Base-by-base conservation (phyloP, 2,797 vertebrate genomes). In the Cynodonichthys magdalenae region DNA sequence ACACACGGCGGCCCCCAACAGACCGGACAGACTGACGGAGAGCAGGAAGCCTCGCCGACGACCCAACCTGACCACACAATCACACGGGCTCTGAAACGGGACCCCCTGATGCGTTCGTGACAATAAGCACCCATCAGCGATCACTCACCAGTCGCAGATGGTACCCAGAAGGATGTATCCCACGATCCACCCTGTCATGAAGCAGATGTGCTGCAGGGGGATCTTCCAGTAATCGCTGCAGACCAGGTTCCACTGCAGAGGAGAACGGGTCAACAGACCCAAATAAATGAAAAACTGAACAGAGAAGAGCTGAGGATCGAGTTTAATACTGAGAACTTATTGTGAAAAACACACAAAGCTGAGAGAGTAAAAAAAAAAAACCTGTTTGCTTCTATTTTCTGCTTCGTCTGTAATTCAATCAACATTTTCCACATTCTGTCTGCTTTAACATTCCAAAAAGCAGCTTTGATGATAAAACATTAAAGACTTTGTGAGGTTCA, bases 201-300 rank as follows among this genome's bases (percentile, higher is more conserved):
- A 93, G 54, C 94, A 94, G 72, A 92, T 90, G 48, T 94, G 94
- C 56, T 96, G 95, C 60, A 96, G 68, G 0, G 95, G 95, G 79
- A 95, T 92, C 87, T 94, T 95, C 96, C 96, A 96, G 80, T 88
- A 87, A 0, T 94, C 74, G 0, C 72, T 46, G 63, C 96, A 96
- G 57, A 96, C 93, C 28, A 97, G 83, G 79, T 95, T 87, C 96
- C 96, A 96, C 96, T 96, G 88, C 63, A 67, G 39, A 69, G 41
- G 27, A 78, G 59, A 56, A 14, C 11, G 60, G 1, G 11, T 5
- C 15, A 34, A 28, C 0, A 24, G 6, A 55, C 28, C 24, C 18
- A 47, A 15, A 55, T 10, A 2, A 24, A 24, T 24, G 3, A 24
- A 24, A 24, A 24, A 24, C 24, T 24, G 24, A 24, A 24, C 15